Percentiles rank a stretch among this genome's conserved stretches.
Evolutionary conservation across 92 coral and sea anemone genomes (phyloP).

Genomic region (Scolanthus callimorphus): DNA sequence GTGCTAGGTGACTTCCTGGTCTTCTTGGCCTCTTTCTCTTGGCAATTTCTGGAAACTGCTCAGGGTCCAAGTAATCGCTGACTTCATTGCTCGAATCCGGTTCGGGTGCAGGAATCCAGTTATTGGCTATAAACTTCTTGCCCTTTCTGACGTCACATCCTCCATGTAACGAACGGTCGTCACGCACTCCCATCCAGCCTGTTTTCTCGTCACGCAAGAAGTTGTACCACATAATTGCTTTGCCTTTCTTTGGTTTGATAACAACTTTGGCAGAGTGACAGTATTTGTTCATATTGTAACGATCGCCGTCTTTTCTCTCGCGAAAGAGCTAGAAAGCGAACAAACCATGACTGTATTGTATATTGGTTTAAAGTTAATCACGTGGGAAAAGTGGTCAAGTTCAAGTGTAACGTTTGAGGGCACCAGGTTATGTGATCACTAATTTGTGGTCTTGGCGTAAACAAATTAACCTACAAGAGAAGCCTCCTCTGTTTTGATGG

Average conservation of each 20-base stretch:
- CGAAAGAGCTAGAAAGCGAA: slow-evolving; percentile 79
- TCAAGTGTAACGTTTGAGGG: too few relatives aligned
- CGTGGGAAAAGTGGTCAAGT: too few relatives aligned
- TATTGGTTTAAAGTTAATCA: too few relatives aligned
- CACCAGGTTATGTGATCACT: too few relatives aligned
- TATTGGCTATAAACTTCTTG: slow-evolving; percentile 87
- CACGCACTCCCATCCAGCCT: slow-evolving; percentile 92
- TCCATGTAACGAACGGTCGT: slow-evolving; percentile 87
- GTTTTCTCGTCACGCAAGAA: slow-evolving; percentile 69
- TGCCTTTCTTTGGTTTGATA: slow-evolving; percentile 87
- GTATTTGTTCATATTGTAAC: slow-evolving; percentile 80
- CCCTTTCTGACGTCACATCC: slow-evolving; percentile 93
- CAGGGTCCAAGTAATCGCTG: slow-evolving; percentile 60
- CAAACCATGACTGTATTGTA: too few relatives aligned
- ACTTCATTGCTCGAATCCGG: slow-evolving; percentile 58
- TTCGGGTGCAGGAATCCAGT: slow-evolving; percentile 97
- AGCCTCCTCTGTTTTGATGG: too few relatives aligned
- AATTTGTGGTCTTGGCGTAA: too few relatives aligned
- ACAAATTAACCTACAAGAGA: too few relatives aligned
- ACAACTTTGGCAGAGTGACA: slow-evolving; percentile 84
- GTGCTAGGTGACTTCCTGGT: not conserved
- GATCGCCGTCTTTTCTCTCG: slow-evolving; percentile 79
- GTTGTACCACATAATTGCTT: slow-evolving; percentile 98
- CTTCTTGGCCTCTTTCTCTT: not conserved
- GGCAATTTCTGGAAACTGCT: slow-evolving; percentile 1